Evolutionary conservation across 2,113 vertebrate species (phyloP).

Genomic region (Dipodomys merriami): DNA sequence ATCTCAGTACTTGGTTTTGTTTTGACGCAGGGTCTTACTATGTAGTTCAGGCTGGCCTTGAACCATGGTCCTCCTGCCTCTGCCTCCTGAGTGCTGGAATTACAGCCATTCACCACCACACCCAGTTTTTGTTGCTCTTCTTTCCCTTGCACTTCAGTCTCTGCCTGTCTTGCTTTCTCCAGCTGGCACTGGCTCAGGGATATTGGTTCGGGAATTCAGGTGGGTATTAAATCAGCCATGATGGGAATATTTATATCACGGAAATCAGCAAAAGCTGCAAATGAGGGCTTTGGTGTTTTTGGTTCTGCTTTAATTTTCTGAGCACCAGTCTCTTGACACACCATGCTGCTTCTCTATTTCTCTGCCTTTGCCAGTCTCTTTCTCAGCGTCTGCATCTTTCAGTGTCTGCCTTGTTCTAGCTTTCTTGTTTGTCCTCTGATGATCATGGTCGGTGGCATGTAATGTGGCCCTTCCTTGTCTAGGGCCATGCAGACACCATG

Average conservation of each 20-base stretch:
- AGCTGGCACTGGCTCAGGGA: slow-evolving; percentile 13
- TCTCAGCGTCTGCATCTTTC: not conserved
- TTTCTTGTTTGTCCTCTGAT: slow-evolving; percentile 13
- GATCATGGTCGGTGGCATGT: not conserved
- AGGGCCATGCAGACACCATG: not conserved
- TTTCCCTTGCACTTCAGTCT: not conserved
- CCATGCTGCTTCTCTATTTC: not conserved
- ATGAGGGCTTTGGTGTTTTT: not conserved
- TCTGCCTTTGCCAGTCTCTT: not conserved
- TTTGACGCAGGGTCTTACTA: not conserved
- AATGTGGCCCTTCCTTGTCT: not conserved
- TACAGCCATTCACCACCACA: not conserved
- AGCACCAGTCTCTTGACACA: not conserved
- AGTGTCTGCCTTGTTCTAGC: not conserved
- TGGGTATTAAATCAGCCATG: slow-evolving; percentile 34
- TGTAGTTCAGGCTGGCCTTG: not conserved
- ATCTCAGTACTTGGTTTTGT: not conserved
- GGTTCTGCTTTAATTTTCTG: not conserved
- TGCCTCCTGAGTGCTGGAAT: not conserved
- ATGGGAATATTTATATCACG: slow-evolving; percentile 46
- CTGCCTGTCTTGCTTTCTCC: not conserved
- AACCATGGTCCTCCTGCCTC: not conserved
- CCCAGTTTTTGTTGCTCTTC: not conserved
- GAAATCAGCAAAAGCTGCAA: slow-evolving; percentile 58
- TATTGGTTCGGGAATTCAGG: slow-evolving; percentile 53